Base-by-base conservation (phyloP, 2,113 vertebrate species). In the Raja brachyura region DNA sequence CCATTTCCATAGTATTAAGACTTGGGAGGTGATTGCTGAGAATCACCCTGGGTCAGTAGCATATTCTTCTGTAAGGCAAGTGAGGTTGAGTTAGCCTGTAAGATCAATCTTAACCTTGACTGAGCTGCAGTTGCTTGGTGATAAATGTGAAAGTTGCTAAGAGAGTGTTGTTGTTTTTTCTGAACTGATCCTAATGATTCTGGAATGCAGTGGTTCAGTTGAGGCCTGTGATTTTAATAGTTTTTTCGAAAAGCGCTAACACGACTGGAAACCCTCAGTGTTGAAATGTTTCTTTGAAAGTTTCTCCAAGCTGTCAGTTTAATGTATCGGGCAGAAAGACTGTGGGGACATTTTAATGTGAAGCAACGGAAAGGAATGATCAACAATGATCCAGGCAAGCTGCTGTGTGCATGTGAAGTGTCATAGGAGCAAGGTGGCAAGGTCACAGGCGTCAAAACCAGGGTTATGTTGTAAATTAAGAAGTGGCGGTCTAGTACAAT, bases 251-350 rank as follows among this genome's bases (percentile, higher is more conserved):
- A 9, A 5, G 1, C 18, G 20, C 33, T 13, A 22, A 48, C 48
- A 16, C 28, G 13, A 73, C 90, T 70, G 66, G 25, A 92, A 92
- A 48, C 39, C 20, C 31, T 92, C 20, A 22, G 63, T 3, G 0
- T 9, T 48, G n/a, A 73, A 25, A 10, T 25, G 8, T 22, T 39
- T 39, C 70, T 92, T 73, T 73, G 5, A 73, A 92, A 61, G 33
- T 25, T 92, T 25, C 68, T 54, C 33, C 68, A 54, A 25, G 33
- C 68, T 68, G 66, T 73, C 88, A 70, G 68, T 92, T 74, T 92
- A 74, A 73, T 92, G 90, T 18, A 88, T 7, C 83, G 18, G 75
- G 75, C n/a, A 33, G 90, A 92, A 92, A 14, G 68, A 54, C 39
- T 14, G 54, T 31, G 11, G n/a, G 59, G 13, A 33, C 22, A 73